A percentile compares a stretch with the other conserved stretches of the same genome.
Evolutionary conservation across 2,888 invertebrate species (phyloP).

Genomic region (Chromoteleia sp.): DNA sequence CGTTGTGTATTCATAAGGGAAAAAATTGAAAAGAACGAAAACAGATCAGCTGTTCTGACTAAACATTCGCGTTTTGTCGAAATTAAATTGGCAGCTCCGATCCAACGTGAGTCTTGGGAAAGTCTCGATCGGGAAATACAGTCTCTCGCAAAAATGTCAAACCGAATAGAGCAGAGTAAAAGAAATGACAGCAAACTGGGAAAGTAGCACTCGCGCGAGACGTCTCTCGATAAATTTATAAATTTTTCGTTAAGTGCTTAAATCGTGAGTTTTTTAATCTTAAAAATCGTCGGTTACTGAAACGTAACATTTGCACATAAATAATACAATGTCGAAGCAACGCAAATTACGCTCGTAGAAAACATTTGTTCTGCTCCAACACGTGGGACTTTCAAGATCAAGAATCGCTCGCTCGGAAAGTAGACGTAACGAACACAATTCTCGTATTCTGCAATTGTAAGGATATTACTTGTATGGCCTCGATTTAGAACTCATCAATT

Average conservation of each 20-base stretch:
- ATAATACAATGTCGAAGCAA: conserved; percentile 32
- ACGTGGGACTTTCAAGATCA: conserved; percentile 25
- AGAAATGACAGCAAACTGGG: background rate
- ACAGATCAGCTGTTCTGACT: background rate
- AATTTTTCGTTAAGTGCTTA: background rate
- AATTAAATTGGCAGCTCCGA: conserved; percentile 36
- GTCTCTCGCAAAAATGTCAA: conserved; percentile 20
- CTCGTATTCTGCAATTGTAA: conserved; percentile 8
- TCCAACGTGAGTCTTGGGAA: background rate
- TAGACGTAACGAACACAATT: conserved; percentile 29
- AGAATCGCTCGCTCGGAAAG: conserved; percentile 24
- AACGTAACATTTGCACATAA: conserved; percentile 47
- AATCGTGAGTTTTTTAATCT: too few species aligned
- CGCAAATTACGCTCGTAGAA: conserved; percentile 2
- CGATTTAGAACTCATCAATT: conserved; percentile 34
- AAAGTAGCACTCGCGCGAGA: background rate
- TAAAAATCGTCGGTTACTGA: conserved; percentile 31
- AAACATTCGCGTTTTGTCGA: conserved; percentile 1
- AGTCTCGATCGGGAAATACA: conserved; percentile 16
- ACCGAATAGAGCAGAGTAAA: background rate
- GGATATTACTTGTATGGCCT: conserved; percentile 27
- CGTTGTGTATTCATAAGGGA: background rate
- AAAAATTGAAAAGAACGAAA: background rate
- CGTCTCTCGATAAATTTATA: background rate
- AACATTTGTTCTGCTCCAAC: conserved; percentile 34